A percentile compares a stretch with the other conserved stretches of the same genome.
phyloP scores from a whole-genome alignment of 2,888 invertebrate genomes.

The Mythimna impura region DNA sequence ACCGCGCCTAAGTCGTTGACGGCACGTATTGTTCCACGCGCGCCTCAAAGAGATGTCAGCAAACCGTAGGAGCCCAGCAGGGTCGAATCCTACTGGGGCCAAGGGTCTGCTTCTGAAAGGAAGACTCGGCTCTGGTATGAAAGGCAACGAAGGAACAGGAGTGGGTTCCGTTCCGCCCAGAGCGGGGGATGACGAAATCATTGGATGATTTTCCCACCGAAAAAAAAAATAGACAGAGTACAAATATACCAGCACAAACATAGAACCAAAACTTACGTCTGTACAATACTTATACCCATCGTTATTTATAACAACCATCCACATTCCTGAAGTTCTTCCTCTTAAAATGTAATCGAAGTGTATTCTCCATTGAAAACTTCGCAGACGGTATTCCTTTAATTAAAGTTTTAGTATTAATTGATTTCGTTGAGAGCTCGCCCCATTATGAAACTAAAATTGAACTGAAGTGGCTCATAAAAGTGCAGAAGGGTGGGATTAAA shows the following conservation, averaged over 20 bases:
- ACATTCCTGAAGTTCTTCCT: constrained; percentile 28
- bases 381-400: constrained; percentile 67
- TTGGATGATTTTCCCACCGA: no score
- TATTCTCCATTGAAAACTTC: constrained; percentile 61
- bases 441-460: constrained; percentile 56
- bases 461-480: constrained; percentile 51
- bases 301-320: constrained; percentile 31
- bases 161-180: no score
- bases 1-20: no score
- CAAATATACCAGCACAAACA: not conserved
- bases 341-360: constrained; percentile 44
- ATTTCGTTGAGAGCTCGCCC: constrained; percentile 57
- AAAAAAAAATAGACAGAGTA: no score
- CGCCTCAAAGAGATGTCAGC: no score
- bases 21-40: no score
- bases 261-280: not conserved
- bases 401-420: constrained; percentile 73
- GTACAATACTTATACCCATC: constrained; percentile 1
- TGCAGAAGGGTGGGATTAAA: constrained; percentile 32
- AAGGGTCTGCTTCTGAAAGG: no score
- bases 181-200: no score
- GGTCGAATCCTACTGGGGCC: no score
- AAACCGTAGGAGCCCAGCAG: no score
- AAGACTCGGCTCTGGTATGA: no score
- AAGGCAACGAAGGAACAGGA: no score